Evolutionary conservation across 2,797 vertebrate genomes (phyloP), one percentile per base, ranked within the genome.

Genomic region (Botia almorhae): DNA sequence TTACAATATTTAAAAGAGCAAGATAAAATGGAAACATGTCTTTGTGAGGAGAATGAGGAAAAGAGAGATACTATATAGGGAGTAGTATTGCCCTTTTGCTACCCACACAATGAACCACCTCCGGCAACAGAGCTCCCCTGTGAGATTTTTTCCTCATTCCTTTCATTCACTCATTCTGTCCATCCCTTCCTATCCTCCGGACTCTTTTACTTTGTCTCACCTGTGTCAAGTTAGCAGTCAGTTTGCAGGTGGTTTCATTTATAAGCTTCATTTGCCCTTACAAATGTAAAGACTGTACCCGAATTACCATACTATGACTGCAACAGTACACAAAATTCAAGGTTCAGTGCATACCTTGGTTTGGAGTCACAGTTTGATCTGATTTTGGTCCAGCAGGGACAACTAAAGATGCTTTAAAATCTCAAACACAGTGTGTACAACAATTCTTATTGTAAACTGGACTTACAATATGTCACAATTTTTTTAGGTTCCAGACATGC

Each of bases 81-180:
- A 72, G 78, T 64, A 50, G 77, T 53, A 61, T n/a, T 80, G 74
- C 56, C 74, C 76, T 65, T 67, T 75, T 65, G 13, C 71, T 61
- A 39, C 80, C 80, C 80, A 85, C 84, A 60, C 74, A 85, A 64
- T 53, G 71, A 78, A 74, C 80, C 68, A 61, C 69, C 80, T 82
- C 51, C 8, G 39, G 39, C 39, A 43, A 60, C 58, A 43, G 4
- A 46, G 48, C 64, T 69, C 61, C 60, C n/a, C n/a, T n/a, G n/a
- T n/a, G n/a, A n/a, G n/a, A n/a, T n/a, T n/a, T n/a, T n/a, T n/a
- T n/a, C n/a, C n/a, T n/a, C n/a, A n/a, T n/a, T n/a, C n/a, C n/a
- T 53, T 2, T 1, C 21, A 21, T 56, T 56, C 11, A 2, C 71
- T 16, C 16, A 64, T 19, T 48, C 12, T 50, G 36, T 33, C 3